Evolutionary conservation across 2,113 vertebrate genomes (phyloP).

Genomic region (Laticauda laticaudata): DNA sequence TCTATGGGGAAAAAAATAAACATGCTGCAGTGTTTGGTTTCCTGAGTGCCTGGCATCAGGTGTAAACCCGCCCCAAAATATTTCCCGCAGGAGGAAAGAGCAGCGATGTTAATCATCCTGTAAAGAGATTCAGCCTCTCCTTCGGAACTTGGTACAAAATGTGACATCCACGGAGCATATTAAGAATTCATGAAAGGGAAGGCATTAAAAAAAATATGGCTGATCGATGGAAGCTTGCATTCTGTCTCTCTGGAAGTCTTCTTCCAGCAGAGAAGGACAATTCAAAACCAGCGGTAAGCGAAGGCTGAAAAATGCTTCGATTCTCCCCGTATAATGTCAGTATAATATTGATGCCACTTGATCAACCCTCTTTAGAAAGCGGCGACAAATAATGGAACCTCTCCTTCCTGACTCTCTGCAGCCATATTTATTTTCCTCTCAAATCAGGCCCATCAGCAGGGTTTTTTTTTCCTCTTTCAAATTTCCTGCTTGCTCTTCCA

Average conservation of each 20-base stretch:
- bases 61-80: fast-evolving
- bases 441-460: not conserved
- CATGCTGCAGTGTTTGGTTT: not conserved
- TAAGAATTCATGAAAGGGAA: not conserved
- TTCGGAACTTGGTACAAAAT: not conserved
- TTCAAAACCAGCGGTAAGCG: not conserved
- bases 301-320: not conserved
- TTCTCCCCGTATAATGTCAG: not conserved
- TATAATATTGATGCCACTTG: not conserved
- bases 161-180: not conserved
- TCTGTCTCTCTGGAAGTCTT: not conserved
- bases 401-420: no score
- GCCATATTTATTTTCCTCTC: not conserved
- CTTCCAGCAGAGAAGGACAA: not conserved
- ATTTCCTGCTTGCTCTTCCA: not conserved
- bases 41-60: not conserved
- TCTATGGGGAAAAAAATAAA: not conserved
- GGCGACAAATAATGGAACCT: not conserved
- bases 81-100: not conserved
- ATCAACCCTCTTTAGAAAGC: not conserved
- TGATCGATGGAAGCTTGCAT: not conserved
- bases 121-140: not conserved
- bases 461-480: not conserved
- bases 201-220: not conserved
- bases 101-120: not conserved